phyloP scores from a whole-genome alignment of 2,113 vertebrate genomes.

The Mobula hypostoma region DNA sequence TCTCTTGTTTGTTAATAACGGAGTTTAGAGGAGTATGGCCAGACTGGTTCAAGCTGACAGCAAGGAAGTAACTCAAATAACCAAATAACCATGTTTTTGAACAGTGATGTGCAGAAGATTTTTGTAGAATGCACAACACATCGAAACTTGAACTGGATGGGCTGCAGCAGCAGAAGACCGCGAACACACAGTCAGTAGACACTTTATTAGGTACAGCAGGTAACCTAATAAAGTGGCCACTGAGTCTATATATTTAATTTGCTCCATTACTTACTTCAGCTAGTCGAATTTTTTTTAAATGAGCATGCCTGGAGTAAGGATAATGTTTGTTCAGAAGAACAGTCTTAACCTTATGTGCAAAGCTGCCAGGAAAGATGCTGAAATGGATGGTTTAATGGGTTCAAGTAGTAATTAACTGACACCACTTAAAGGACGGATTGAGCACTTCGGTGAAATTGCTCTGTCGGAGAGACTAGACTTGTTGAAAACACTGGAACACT shows the following conservation, averaged over 20 bases:
- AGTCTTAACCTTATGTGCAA: neutral
- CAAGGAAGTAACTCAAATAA: no score
- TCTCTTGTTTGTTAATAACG: no score
- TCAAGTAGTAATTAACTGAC: neutral
- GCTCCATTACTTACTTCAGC: neutral
- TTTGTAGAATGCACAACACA: no score
- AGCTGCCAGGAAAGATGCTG: neutral
- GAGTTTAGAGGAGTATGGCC: no score
- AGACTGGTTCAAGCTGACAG: no score
- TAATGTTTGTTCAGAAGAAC: neutral
- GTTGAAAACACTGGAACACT: neutral
- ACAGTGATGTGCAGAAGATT: no score
- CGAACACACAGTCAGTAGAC: no score
- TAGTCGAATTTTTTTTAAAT: neutral
- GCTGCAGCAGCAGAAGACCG: no score
- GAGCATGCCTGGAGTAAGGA: neutral
- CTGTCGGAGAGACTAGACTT: neutral
- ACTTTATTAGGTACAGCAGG: no score
- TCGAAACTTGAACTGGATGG: no score
- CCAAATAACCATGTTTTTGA: no score
- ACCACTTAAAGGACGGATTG: neutral
- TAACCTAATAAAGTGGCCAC: neutral
- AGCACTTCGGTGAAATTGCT: neutral
- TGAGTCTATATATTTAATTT: neutral
- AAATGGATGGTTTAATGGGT: neutral